Percentiles rank a stretch among this genome's conserved stretches.
These are phyloP conservation scores for Muntiacus reevesi DNA, from an alignment of 2,113 vertebrate species.

Conservation along the genomic window DNA sequence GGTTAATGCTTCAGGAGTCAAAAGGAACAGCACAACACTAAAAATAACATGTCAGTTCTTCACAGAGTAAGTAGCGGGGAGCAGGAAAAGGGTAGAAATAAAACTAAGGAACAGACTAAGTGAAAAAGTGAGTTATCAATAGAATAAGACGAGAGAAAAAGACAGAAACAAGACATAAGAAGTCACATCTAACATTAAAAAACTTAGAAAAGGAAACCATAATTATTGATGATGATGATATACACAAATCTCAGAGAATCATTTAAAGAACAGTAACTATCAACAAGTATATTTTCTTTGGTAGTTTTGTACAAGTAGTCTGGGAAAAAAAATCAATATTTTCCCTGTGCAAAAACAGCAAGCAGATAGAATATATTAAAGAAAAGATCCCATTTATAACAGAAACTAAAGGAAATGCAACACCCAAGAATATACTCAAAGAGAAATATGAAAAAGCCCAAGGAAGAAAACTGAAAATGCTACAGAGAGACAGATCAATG, in stretches of 20 bases:
- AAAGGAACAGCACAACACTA: neutral
- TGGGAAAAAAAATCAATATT: neutral
- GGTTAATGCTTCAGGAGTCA: neutral
- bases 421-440: neutral
- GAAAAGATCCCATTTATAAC: neutral
- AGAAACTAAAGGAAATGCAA: neutral
- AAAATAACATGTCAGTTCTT: neutral
- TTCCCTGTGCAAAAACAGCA: neutral
- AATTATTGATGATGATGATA: neutral
- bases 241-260: neutral
- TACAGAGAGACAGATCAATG: no score
- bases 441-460: neutral
- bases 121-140: neutral
- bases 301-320: neutral
- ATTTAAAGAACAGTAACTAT: neutral
- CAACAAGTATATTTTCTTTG: neutral
- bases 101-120: neutral
- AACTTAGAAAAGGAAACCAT: neutral
- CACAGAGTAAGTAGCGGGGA: neutral
- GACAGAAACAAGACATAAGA: neutral
- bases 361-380: neutral
- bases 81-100: neutral
- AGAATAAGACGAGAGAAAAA: neutral
- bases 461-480: neutral
- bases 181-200: neutral